Evolutionary conservation across 2,797 vertebrate species (phyloP), one percentile per base, ranked within the genome.

Genomic region (Chrysocyon brachyurus): DNA sequence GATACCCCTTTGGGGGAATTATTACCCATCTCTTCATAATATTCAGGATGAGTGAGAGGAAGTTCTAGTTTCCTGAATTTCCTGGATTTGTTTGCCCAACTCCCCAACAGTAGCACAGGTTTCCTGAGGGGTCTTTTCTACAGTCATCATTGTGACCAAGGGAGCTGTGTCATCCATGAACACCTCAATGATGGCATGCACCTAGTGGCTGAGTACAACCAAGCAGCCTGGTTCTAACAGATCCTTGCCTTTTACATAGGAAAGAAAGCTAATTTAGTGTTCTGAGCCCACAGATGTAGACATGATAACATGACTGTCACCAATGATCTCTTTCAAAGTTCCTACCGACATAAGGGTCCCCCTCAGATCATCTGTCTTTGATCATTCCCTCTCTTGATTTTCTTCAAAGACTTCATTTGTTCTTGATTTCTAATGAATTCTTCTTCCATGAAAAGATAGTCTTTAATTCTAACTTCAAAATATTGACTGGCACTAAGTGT

Each of bases 271-370:
- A 7, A 75, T 5, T 14, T 49, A 49, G 40, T 75, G 72, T 16
- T 75, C 7, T 49, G 72, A 75, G 12, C 24, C 40, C 24, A 49
- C 72, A 75, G 72, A 49, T 49, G 40, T 46, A 75, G 40, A 75
- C 24, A 49, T 4, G 40, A 75, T 28, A 40, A 40, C 40, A 28
- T 46, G 15, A 46, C 99, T 99, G 98, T 99, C 99, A 88, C 99
- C 99, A 33, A 33, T 99, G 93, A 99, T 99, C 99, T 99, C 99
- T 98, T 99, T 99, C 97, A 99, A 98, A 40, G 99, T 99, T 64
- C 99, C 99, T 63, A 99, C 99, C 0, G 99, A 99, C 99, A 99
- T 99, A 0, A 99, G 99, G 2, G 99, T 99, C 31, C 99, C 99
- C 54, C 99, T 99, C 97, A 99, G 99, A 96, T 99, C 99, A 77